Percentiles rank a stretch among this genome's conserved stretches.
Conservation (phyloP, 2,113 vertebrate genomes). For the Myodes glareolus region DNA sequence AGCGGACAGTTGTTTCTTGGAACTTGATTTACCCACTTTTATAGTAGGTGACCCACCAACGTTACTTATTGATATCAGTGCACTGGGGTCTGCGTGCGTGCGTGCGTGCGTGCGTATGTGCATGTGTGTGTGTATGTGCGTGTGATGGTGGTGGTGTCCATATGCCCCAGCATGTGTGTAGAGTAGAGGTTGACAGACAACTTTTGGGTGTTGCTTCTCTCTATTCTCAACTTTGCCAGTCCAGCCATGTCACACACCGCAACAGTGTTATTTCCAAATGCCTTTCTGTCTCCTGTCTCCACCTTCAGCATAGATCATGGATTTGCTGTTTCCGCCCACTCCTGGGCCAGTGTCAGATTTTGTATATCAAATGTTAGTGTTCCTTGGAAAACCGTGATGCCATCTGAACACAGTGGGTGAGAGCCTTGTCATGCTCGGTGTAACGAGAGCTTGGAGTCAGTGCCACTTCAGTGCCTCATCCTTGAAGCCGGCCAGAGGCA, state of each 20-base stretch:
- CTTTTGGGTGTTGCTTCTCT: background rate
- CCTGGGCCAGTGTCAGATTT: background rate
- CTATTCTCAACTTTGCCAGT: background rate
- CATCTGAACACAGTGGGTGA: background rate
- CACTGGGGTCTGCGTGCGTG: background rate
- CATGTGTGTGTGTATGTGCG: background rate
- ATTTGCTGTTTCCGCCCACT: background rate
- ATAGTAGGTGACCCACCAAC: background rate
- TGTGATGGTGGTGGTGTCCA: too few relatives aligned
- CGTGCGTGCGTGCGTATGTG: background rate
- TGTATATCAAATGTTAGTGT: background rate
- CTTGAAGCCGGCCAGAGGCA: constrained; percentile 44
- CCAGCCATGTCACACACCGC: too few relatives aligned
- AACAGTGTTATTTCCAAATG: background rate
- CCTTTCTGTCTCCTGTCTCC: background rate
- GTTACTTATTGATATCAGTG: background rate
- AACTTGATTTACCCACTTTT: background rate
- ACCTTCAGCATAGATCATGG: background rate
- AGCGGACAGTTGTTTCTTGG: background rate
- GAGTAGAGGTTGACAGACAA: background rate
- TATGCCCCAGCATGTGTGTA: background rate
- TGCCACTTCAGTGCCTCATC: constrained; percentile 3
- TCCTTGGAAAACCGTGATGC: background rate
- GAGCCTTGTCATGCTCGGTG: background rate
- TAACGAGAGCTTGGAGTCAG: constrained; percentile 43